Base-by-base conservation (phyloP, 2,113 vertebrate species). In the Lepidothrix coronata region DNA sequence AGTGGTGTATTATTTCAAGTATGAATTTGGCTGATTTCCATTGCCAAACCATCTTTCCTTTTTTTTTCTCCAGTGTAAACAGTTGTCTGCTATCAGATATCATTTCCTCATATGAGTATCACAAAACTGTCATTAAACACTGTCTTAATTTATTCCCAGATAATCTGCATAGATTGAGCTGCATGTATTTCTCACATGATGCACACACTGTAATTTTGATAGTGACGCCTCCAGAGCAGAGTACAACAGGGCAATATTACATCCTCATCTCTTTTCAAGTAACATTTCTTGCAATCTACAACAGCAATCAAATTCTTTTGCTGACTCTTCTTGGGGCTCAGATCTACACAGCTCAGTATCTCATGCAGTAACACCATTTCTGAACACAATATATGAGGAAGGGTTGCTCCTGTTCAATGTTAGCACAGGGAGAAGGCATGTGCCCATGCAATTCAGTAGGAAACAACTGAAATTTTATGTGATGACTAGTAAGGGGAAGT, bases 351-450 rank as follows among this genome's bases (percentile, higher is more conserved):
- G 27, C 41, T 70, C 41, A 54, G 75, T n/a, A 37, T 14, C 22
- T 54, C 58, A 28, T n/a, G 30, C 41, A 68, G 37, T 30, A 58
- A 52, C 30, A 77, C 35, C 13, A 21, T 57, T 72, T 86, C 44
- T 84, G 35, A 74, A 70, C 1, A 6, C 2, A 11, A 28, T 16
- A 33, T 3, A 11, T 11, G 39, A 83, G 9, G 13, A 72, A 77
- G 13, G 23, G 12, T 27, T 59, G 18, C 1, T 76, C 19, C 35
- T 51, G 23, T 6, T 62, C 9, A 1, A 0, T 0, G 0, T 74
- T 10, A 55, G 25, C 57, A 55, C 20, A 57, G 31, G 55, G 5
- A 49, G 19, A 57, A 72, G 66, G 14, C 0, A 2, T 0, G 0
- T 27, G 30, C 22, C 35, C 22, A 8, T 39, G 30, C 39, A 72